Base-by-base conservation (phyloP, 2,113 vertebrate species). In the Dissostichus mawsoni region DNA sequence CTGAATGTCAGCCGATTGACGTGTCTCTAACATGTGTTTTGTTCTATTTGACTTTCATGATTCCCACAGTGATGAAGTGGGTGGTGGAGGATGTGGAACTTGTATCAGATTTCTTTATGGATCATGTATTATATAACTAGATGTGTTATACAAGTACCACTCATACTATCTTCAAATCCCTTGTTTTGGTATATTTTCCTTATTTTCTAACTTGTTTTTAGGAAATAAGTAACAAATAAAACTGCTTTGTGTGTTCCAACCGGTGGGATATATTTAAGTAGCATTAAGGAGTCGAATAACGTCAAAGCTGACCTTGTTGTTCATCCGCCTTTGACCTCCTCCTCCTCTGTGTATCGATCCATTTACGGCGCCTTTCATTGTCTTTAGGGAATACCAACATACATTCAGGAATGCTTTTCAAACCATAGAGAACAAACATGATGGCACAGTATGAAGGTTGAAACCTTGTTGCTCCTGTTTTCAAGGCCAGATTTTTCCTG, bases 331-430 rank as follows among this genome's bases (percentile, higher is more conserved):
- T 76, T 69, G 61, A 72, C 61, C 67, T 59, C 14, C n/a, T 59
- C 14, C n/a, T 4, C 5, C 56, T 53, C 1, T 2, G 25, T 57
- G 69, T 52, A 71, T 14, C 45, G 67, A 76, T 58, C 65, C 78
- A 47, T 62, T 8, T 5, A 2, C 5, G 3, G 17, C 23, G 1
- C 56, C 65, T 75, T 63, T 69, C 44, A 25, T 50, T 41, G 18
- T 63, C 71, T 69, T 41, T 3, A 10, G 71, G 57, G 72, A 57
- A 69, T 57, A 81, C 8, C 14, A 8, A n/a, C 58, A 58, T 8
- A 14, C 65, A 9, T 25, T 8, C 14, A 2, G 25, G 20, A 17
- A 48, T 53, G 29, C 47, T 61, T 10, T 11, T 6, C 33, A 68
- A 33, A 20, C 36, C 36, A 6, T 11, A 45, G 66, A 75, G 25